Evolutionary conservation across 2,888 invertebrate species (phyloP).

Genomic region (Temnothorax rugatulus): DNA sequence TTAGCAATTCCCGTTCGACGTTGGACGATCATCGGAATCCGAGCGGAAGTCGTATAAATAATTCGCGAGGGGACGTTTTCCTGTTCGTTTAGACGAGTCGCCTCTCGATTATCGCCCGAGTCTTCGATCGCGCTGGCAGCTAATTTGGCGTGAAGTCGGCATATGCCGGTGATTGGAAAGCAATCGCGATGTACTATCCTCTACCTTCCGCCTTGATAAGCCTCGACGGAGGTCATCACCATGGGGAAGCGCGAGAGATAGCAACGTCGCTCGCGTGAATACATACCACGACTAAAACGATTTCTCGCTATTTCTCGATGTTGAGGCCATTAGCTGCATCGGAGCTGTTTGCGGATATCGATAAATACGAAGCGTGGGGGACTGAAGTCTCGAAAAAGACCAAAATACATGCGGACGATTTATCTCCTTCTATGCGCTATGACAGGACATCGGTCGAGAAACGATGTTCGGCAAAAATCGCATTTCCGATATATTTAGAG

Average conservation of each 20-base stretch:
- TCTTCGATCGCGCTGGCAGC: slow-evolving; percentile 29
- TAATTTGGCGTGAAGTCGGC: slow-evolving; percentile 70
- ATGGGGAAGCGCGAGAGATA: not conserved
- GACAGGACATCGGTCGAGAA: slow-evolving; percentile 41
- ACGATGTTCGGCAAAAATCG: slow-evolving; percentile 64
- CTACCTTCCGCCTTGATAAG: slow-evolving; percentile 39
- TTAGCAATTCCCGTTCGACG: slow-evolving; percentile 49
- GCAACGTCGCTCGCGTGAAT: slow-evolving; percentile 19
- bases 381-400: slow-evolving; percentile 16
- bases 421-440: slow-evolving; percentile 26
- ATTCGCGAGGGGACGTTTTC: slow-evolving; percentile 63
- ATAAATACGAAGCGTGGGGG: slow-evolving; percentile 33
- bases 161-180: slow-evolving; percentile 58
- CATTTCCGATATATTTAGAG: slow-evolving; percentile 26
- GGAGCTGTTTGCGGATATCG: slow-evolving; percentile 42
- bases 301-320: slow-evolving; percentile 27
- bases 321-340: slow-evolving; percentile 31
- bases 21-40: slow-evolving; percentile 57
- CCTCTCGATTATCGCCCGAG: slow-evolving; percentile 59
- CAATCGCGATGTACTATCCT: slow-evolving; percentile 37
- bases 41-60: slow-evolving; percentile 72
- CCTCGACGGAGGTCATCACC: slow-evolving; percentile 15
- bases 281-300: slow-evolving; percentile 13
- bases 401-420: slow-evolving; percentile 38
- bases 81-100: slow-evolving; percentile 60